Base-by-base conservation (phyloP, 2,113 vertebrate species). In the Pelecanus crispus region DNA sequence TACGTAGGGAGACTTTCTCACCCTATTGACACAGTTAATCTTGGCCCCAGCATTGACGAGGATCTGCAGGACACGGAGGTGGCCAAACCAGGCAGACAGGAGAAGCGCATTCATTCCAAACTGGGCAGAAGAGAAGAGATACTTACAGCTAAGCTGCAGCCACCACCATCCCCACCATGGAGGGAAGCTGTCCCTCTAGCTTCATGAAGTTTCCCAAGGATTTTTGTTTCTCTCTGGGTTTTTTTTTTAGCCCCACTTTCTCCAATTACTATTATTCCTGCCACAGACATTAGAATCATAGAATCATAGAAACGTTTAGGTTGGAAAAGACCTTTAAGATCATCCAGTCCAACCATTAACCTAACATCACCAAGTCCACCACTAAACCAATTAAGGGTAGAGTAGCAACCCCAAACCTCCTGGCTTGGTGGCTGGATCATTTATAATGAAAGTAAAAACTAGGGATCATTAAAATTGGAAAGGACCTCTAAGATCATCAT, bases 41-140 rank as follows among this genome's bases (percentile, higher is more conserved):
- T 99, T 99, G 52, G 99, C 99, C 78, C 99, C 99, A 9, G 98
- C 98, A 26, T 98, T 98, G 68, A 99, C 98, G 4, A 99, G 98
- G 31, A 98, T 97, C 98, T 99, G 98, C 62, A 99, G 97, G 90
- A 99, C 82, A 9, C 45, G 97, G 7, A 99, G 97, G 91, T 99
- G 99, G 68, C 99, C 99, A 7, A 99, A 99, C 99, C 99, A 99
- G 71, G 99, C 98, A 9, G 99, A 98, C 77, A 99, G 97, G 26
- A 99, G 98, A 82, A 99, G 96, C 0, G 99, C 98, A 1, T 98
- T 99, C 99, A 99, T 99, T 44, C 99, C 99, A 96, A 99, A 99
- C 99, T 99, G 89, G 21, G 88, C 24, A 77, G 90, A 92, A 92
- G 88, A 86, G 78, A 86, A 78, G 42, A 86, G 44, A 70, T 6